Conservation (phyloP, 2,113 vertebrate genomes). For the Strix uralensis region DNA sequence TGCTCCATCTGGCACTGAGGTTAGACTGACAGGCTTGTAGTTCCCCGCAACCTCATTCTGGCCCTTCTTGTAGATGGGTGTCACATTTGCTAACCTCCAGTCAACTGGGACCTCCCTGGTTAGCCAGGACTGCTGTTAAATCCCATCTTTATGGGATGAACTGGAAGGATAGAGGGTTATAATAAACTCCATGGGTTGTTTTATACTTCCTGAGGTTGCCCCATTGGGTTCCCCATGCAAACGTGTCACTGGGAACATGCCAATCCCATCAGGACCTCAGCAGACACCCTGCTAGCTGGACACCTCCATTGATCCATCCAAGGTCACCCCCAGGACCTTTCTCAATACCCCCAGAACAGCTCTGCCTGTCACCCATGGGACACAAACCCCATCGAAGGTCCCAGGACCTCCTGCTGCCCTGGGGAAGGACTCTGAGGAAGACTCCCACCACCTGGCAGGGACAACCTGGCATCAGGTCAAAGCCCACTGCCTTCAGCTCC, state of each 20-base stretch:
- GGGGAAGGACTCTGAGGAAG: not conserved
- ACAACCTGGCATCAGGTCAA: not conserved
- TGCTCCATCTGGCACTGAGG: too few species aligned
- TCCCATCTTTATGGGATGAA: not conserved
- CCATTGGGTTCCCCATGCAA: accelerated
- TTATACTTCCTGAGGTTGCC: not conserved
- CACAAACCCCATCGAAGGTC: not conserved
- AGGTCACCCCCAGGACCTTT: not conserved
- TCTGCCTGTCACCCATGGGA: accelerated
- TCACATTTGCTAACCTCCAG: too few species aligned
- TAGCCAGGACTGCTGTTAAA: too few species aligned
- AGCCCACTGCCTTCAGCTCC: not conserved
- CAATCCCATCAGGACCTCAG: not conserved
- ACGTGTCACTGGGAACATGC: not conserved
- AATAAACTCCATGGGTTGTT: not conserved
- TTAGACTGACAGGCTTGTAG: too few species aligned
- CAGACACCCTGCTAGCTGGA: not conserved
- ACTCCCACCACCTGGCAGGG: not conserved
- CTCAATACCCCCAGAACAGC: not conserved
- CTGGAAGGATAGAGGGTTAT: not conserved
- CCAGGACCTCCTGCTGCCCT: not conserved
- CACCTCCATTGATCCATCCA: too few species aligned
- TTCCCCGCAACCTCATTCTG: too few species aligned
- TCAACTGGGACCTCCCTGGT: too few species aligned
- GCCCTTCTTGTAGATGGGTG: too few species aligned